phyloP scores from a whole-genome alignment of 2,113 vertebrate species.

The Calyptommatus sinebrachiatus region DNA sequence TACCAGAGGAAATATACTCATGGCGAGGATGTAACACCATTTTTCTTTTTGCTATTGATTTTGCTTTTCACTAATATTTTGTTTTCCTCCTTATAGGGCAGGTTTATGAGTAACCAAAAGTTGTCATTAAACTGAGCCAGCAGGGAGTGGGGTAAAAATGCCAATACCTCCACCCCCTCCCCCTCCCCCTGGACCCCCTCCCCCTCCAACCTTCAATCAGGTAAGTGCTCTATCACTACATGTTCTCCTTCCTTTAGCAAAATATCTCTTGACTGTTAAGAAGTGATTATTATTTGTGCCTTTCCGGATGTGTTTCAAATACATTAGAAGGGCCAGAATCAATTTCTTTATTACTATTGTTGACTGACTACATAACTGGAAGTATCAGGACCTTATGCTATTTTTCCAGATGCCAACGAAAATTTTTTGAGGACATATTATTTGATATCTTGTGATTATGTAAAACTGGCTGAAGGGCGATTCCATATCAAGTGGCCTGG shows the following conservation, averaged over 20 bases:
- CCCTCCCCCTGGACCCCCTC: slow-evolving; percentile 87
- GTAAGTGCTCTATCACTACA: slow-evolving; percentile 65
- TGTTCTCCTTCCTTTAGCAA: too few relatives aligned
- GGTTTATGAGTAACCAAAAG: slow-evolving; percentile 74
- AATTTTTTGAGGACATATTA: too few relatives aligned
- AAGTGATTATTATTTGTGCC: too few relatives aligned
- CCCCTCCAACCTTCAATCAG: slow-evolving; percentile 84
- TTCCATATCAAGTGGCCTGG: too few relatives aligned
- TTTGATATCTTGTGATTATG: too few relatives aligned
- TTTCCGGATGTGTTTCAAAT: too few relatives aligned
- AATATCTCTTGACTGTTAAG: too few relatives aligned
- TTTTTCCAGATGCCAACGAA: too few relatives aligned
- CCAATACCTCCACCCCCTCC: slow-evolving; percentile 89
- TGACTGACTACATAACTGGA: background rate
- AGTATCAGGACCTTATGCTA: background rate
- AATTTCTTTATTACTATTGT: background rate
- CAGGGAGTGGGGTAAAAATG: slow-evolving; percentile 77
- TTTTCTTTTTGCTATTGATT: background rate
- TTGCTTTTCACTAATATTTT: rapidly evolving
- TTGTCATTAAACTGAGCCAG: slow-evolving; percentile 49
- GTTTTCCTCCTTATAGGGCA: slow-evolving; percentile 46
- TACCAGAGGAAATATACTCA: background rate
- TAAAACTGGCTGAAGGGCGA: too few relatives aligned
- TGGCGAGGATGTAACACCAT: background rate
- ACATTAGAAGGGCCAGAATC: background rate